Evolutionary conservation across 2,888 invertebrate genomes (phyloP), one percentile per base, ranked within the genome.

Genomic region (Netelia melanura): DNA sequence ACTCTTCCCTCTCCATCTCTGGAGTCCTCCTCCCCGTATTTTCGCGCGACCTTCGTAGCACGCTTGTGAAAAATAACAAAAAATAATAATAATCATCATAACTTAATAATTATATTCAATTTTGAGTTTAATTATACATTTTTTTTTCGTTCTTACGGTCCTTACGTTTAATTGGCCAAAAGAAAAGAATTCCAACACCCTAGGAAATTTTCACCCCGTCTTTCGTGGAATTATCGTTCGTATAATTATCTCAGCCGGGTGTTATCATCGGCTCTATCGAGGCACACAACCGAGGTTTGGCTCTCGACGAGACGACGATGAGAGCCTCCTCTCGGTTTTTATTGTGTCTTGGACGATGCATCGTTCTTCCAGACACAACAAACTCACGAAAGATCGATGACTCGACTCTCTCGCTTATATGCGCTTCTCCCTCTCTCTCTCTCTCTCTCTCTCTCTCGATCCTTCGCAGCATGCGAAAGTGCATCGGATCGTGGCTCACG

Each of bases 341-440:
- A 79, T 83, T 83, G 83, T 79, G 78, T 83, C 83, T 83, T 56
- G 83, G 74, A 74, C 83, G 83, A 79, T 81, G 84, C 78, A 81
- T 81, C 84, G 84, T 71, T 61, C 75, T 43, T 68, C 80, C 74
- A 85, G 84, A 85, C 84, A 85, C 81, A 85, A 85, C 81, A 85
- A 85, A 78, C 81, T 78, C 70, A n/a, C 62, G 78, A 81, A 74
- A 81, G 81, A 81, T 81, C 84, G 84, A 81, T 78, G 78, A 85
- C 78, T 78, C 64, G 72, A 38, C 71, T 52, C 64, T 62, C 62
- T 58, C 48, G 21, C 64, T 52, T 64, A 78, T 25, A 14, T 25
- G 62, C 11, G 10, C 56, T 54, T 30, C 30, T 43, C 54, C 54
- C 43, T 10, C 58, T 0, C 43, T 62, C 14, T 61, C 30, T 14